Evolutionary conservation across 2,888 invertebrate species (phyloP), one percentile per base, ranked within the genome.

Genomic region (Drosophila suboccidentalis): DNA sequence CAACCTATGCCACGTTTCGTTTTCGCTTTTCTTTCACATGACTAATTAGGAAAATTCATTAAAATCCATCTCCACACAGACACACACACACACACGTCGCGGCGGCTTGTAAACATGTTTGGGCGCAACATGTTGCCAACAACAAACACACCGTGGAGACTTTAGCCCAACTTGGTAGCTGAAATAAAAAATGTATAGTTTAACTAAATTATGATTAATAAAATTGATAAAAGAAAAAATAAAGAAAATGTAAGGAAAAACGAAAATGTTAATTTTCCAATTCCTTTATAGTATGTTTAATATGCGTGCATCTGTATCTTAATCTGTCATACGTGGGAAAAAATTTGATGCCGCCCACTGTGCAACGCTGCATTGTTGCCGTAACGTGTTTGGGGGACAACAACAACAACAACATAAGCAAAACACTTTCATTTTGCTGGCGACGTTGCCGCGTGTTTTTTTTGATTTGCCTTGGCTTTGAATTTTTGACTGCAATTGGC

Each of bases 1-100:
- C 71, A 44, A 50, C 63, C 60, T 54, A 61, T 39, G 72, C 61
- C 80, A 65, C 65, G 76, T 82, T 79, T 65, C 83, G 80, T 82
- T 82, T 87, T 83, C 87, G 82, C 82, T 84, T 82, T 82, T 82
- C 87, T 82, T 87, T 87, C 84, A 78, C 82, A 87, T 67, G 68
- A 70, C 86, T 83, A 84, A 84, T 84, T 84, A 89, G 89, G 89
- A 86, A 82, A 84, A 74, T 69, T 78, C 74, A 74, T 77, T 74
- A 66, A 76, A 78, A 78, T 53, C 38, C 74, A 49, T 54, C 47
- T 61, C 41, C 59, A 62, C 51, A 55, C 55, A 59, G 47, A 57
- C 13, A 53, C 41, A 22, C 26, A 53, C 51, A 54, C 9, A 51
- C 15, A 58, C 26, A 38, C 74, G 36, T 34, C 44, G n/a, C 22